Conservation (phyloP, 2,888 invertebrate species). For the Ophion slaviceki region DNA sequence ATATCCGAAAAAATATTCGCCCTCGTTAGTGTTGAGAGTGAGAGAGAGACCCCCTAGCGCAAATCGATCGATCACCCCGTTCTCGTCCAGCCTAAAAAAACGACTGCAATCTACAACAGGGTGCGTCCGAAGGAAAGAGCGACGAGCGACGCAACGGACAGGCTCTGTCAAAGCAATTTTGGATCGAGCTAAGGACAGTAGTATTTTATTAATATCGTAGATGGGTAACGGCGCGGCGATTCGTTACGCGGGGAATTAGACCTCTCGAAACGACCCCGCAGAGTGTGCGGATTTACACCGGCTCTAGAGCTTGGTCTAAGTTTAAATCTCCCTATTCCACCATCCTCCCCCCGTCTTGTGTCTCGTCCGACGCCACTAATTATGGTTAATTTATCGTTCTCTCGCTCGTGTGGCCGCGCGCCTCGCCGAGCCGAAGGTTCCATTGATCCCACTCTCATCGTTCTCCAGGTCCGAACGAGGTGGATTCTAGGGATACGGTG, state of each 20-base stretch:
- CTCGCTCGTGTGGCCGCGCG: slow-evolving; percentile 33
- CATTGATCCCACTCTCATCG: slow-evolving; percentile 70
- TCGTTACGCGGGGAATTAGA: slow-evolving; percentile 66
- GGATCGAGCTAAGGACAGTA: slow-evolving; percentile 22
- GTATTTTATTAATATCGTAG: slow-evolving; percentile 64
- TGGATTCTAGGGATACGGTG: slow-evolving; percentile 23
- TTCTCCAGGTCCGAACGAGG: slow-evolving; percentile 36
- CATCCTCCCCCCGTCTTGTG: slow-evolving; percentile 21
- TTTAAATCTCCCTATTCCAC: slow-evolving; percentile 65
- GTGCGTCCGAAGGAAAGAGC: slow-evolving; percentile 1
- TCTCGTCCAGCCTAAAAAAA: slow-evolving; percentile 1
- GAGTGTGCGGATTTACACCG: slow-evolving; percentile 65
- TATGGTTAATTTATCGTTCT: slow-evolving; percentile 70
- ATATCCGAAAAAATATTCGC: slow-evolving; percentile 43
- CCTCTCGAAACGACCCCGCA: slow-evolving; percentile 66
- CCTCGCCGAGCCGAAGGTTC: slow-evolving; percentile 62
- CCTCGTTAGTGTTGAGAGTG: neutral
- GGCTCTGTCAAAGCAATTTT: slow-evolving; percentile 20
- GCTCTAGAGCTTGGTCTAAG: slow-evolving; percentile 61
- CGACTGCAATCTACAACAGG: neutral
- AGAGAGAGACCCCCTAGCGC: neutral
- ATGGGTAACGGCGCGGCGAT: slow-evolving; percentile 51
- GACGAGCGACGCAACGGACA: slow-evolving; percentile 10
- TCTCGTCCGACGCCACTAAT: slow-evolving; percentile 68
- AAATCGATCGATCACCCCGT: slow-evolving; percentile 1